Percentiles rank a stretch among this genome's conserved stretches.
Evolutionary conservation across 2,888 invertebrate genomes (phyloP).

Genomic region (Synergus itoensis): DNA sequence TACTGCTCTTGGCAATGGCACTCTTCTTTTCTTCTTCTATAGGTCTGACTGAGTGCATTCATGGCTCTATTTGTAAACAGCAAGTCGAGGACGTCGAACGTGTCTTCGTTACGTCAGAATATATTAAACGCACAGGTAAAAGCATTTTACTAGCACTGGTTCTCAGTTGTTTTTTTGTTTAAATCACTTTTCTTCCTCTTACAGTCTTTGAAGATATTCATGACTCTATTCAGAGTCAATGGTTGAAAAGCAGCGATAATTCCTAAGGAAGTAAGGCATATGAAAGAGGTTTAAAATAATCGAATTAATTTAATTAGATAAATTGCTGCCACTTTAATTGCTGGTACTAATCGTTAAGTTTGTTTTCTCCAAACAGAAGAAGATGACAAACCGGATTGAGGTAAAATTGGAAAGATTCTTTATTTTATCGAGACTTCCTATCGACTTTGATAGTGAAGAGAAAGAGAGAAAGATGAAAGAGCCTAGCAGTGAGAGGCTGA

Average conservation of each 20-base stretch:
- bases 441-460: conserved; percentile 42
- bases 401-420: conserved; percentile 15
- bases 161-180: neutral
- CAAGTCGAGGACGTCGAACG: conserved; percentile 53
- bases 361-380: conserved; percentile 41
- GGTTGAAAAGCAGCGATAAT: conserved; percentile 2
- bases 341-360: neutral
- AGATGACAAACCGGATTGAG: conserved; percentile 41
- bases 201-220: neutral
- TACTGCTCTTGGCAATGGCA: conserved; percentile 38
- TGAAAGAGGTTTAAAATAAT: neutral
- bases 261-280: neutral
- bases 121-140: conserved; percentile 48
- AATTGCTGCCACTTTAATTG: neutral
- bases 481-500: conserved; percentile 31
- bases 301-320: neutral
- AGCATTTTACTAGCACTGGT: conserved; percentile 18
- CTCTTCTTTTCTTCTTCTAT: conserved; percentile 50
- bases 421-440: conserved; percentile 3
- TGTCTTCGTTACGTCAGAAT: conserved; percentile 57
- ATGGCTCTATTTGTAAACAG: conserved; percentile 57
- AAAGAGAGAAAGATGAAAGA: conserved; percentile 37
- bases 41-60: conserved; percentile 45
- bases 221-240: neutral
- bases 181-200: neutral